Conservation (phyloP, 2,888 invertebrate species). For the Protophormia terraenovae region DNA sequence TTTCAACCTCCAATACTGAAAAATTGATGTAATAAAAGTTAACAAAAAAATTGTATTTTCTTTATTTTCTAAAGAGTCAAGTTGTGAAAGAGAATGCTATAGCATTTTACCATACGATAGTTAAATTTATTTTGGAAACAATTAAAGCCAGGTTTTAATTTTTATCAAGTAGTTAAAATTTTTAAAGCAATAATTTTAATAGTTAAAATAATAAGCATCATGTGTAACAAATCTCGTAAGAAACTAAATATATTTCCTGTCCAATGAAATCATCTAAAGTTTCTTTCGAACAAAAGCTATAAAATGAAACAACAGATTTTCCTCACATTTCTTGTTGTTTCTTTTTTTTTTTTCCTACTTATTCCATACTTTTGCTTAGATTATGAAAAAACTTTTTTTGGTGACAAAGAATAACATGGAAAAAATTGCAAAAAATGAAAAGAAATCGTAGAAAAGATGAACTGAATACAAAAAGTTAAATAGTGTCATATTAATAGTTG, state of each 20-base stretch:
- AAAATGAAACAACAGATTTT: constrained; percentile 54
- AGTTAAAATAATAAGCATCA: too few species aligned
- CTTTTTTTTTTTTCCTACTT: neutral
- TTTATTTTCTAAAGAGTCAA: neutral
- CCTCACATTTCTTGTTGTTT: constrained; percentile 10
- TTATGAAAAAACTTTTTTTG: constrained; percentile 46
- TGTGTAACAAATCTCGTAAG: neutral
- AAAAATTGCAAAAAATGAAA: constrained; percentile 12
- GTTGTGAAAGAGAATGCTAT: too few species aligned
- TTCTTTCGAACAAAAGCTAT: constrained; percentile 2
- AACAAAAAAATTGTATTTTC: constrained; percentile 2
- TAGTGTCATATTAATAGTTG: constrained; percentile 60
- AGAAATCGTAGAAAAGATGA: constrained; percentile 41
- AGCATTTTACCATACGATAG: too few species aligned
- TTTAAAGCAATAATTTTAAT: too few species aligned
- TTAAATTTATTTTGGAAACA: too few species aligned
- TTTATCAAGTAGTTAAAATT: too few species aligned
- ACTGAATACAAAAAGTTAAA: constrained; percentile 60
- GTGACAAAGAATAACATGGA: neutral
- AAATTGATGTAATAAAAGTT: constrained; percentile 33
- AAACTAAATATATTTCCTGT: neutral
- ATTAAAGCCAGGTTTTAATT: too few species aligned
- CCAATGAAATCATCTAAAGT: neutral
- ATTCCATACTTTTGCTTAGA: constrained; percentile 19
- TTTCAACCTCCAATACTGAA: constrained; percentile 29